Percentiles rank a stretch among this genome's conserved stretches.
phyloP scores from a whole-genome alignment of 1,140 invertebrate species.

The Drosophila sucinea region DNA sequence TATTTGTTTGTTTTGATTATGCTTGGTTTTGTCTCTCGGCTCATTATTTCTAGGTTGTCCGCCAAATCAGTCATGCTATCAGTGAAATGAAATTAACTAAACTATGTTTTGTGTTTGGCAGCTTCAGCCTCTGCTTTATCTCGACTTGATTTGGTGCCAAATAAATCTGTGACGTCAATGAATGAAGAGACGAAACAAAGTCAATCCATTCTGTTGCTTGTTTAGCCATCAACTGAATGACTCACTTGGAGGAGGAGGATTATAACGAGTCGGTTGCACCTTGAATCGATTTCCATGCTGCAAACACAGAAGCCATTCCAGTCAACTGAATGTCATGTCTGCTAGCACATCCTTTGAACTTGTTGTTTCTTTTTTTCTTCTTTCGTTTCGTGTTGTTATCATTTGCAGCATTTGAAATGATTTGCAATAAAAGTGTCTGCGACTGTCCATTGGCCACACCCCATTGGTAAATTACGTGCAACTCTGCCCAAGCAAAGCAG shows the following conservation, averaged over 20 bases:
- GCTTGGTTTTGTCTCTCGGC: too few relatives aligned
- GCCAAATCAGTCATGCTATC: too few relatives aligned
- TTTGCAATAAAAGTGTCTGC: slow-evolving; percentile 80
- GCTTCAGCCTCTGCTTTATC: too few relatives aligned
- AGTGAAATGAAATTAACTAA: too few relatives aligned
- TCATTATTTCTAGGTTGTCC: too few relatives aligned
- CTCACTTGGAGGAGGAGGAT: slow-evolving; percentile 27
- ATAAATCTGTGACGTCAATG: too few relatives aligned
- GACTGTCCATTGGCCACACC: slow-evolving; percentile 71
- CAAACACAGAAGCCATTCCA: slow-evolving; percentile 7
- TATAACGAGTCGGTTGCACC: slow-evolving; percentile 43
- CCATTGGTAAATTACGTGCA: slow-evolving; percentile 75
- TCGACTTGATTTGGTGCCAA: too few relatives aligned
- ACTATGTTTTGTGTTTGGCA: too few relatives aligned
- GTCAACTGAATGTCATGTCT: slow-evolving; percentile 63
- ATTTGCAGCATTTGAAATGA: slow-evolving; percentile 80
- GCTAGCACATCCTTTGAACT: slow-evolving; percentile 47
- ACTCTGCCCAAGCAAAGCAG: slow-evolving; percentile 29
- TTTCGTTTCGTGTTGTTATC: slow-evolving; percentile 59
- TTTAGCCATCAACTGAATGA: slow-evolving; percentile 38
- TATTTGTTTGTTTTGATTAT: too few relatives aligned
- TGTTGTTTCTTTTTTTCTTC: slow-evolving; percentile 26
- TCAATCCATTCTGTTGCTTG: not conserved
- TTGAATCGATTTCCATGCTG: slow-evolving; percentile 50
- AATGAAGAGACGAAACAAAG: too few relatives aligned